Evolutionary conservation across 1,140 invertebrate species (phyloP), one percentile per base, ranked within the genome.

Genomic region (Stegodyphus dumicola): DNA sequence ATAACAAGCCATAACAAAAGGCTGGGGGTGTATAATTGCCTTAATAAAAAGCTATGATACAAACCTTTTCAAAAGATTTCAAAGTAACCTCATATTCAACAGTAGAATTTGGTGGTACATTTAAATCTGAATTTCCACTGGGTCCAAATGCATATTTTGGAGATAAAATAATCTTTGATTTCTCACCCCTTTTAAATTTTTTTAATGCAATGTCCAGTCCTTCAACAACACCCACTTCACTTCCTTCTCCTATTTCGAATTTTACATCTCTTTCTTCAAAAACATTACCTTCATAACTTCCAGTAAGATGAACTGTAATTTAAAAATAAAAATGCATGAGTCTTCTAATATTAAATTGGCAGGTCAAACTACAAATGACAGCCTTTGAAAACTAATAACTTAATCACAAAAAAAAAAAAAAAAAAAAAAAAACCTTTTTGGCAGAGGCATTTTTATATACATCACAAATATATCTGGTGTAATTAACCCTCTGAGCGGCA

Each of bases 191-290:
- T 87, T 94, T 94, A 90, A 99, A 97, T 89, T 94, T 95, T 86
- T 94, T 93, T 0, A 99, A 88, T 0, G 96, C 96, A 87, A 92
- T 92, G 90, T 99, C 98, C 17, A 99, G 89, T 5, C 97, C 98
- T 64, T 94, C 92, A 18, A 96, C 93, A 17, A 99, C 90, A 86
- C 94, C 94, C 66, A 90, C 90, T 83, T 95, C 94, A 76, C 91
- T 92, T 18, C 95, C 97, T 91, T 99, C 97, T 0, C 97, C 97
- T n/a, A 98, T 91, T 56, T 91, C 90, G 90, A 98, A 99, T 66
- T 93, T 93, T 0, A 97, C 92, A 87, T 96, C 94, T 88, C 95
- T 92, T 54, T 96, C 90, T 79, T 93, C 95, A 91, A 97, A 96
- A 6, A 93, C 90, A 81, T 90, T 90, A 1, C 91, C 94, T 69